A percentile compares a stretch with the other conserved stretches of the same genome.
Conservation (phyloP, 2,797 vertebrate genomes). For the Channallabes apus region DNA sequence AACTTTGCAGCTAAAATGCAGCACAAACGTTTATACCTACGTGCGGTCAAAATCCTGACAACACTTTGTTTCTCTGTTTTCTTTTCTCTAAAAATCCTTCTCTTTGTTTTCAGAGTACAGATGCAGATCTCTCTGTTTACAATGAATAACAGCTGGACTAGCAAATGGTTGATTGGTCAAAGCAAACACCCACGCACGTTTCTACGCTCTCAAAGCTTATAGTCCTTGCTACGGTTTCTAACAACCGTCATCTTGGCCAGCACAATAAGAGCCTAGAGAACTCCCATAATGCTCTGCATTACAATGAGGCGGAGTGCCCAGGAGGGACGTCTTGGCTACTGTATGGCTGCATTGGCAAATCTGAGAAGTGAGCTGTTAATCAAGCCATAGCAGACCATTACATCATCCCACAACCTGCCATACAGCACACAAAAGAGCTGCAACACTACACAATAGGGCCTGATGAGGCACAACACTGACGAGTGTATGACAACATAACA, state of each 20-base stretch:
- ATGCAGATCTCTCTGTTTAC: conserved; percentile 36
- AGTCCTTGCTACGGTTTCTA: conserved; percentile 39
- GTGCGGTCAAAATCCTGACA: background rate
- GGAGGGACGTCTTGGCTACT: conserved; percentile 57
- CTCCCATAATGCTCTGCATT: conserved; percentile 64
- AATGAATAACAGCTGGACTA: conserved; percentile 53
- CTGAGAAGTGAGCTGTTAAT: conserved; percentile 48
- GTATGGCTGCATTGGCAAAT: conserved; percentile 48
- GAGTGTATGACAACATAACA: conserved; percentile 19
- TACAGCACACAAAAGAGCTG: conserved; percentile 43
- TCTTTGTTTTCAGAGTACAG: conserved; percentile 23
- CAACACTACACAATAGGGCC: conserved; percentile 22
- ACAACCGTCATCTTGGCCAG: conserved; percentile 67
- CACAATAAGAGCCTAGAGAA: conserved; percentile 32
- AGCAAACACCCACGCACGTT: conserved; percentile 39
- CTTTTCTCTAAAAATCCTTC: conserved; percentile 8
- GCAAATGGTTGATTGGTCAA: conserved; percentile 25
- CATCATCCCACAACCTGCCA: conserved; percentile 59
- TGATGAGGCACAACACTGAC: conserved; percentile 22
- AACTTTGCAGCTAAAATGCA: background rate
- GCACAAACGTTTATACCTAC: background rate
- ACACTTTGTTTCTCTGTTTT: background rate
- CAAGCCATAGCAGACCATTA: conserved; percentile 49
- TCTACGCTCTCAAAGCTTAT: conserved; percentile 28
- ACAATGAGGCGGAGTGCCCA: conserved; percentile 54